phyloP scores from a whole-genome alignment of 37 sponge, comb jelly and placozoan genomes.

The Amphimedon queenslandica region DNA sequence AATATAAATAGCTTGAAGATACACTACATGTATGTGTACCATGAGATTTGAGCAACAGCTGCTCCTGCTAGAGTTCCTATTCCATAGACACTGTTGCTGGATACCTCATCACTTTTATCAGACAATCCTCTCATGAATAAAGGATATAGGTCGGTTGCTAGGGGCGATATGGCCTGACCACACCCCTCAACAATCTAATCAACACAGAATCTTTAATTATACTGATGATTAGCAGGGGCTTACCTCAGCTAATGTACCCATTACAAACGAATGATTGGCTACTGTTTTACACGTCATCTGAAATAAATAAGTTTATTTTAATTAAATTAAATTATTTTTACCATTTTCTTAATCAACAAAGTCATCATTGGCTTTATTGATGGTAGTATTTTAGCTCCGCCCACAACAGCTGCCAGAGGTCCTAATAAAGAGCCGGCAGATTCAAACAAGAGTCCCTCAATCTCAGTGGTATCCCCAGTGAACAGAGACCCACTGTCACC shows the following conservation, averaged over 20 bases:
- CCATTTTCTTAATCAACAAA: slow-evolving; percentile 33
- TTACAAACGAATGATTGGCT: slow-evolving; percentile 65
- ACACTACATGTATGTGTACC: slow-evolving; percentile 12
- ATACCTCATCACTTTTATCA: slow-evolving; percentile 75
- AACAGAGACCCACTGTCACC: slow-evolving; percentile 1
- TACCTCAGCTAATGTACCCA: slow-evolving; percentile 87
- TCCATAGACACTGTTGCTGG: slow-evolving; percentile 82
- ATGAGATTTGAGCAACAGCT: slow-evolving; percentile 36
- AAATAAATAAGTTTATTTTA: background rate
- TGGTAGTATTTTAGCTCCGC: slow-evolving; percentile 29
- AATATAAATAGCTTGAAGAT: background rate
- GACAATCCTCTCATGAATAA: slow-evolving; percentile 46
- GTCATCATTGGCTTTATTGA: slow-evolving; percentile 19
- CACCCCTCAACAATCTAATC: slow-evolving; percentile 56
- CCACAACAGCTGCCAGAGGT: slow-evolving; percentile 44
- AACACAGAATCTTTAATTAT: background rate
- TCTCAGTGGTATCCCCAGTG: slow-evolving; percentile 35
- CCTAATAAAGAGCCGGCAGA: slow-evolving; percentile 52
- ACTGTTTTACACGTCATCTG: slow-evolving; percentile 14
- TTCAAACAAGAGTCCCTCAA: slow-evolving; percentile 56
- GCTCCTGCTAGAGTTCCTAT: slow-evolving; percentile 72
- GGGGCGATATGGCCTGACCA: background rate
- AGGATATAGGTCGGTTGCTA: slow-evolving; percentile 27
- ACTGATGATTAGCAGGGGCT: background rate
- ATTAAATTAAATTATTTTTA: background rate